Evolutionary conservation across 2,888 invertebrate genomes (phyloP).

Genomic region (Heliconius ismenius): DNA sequence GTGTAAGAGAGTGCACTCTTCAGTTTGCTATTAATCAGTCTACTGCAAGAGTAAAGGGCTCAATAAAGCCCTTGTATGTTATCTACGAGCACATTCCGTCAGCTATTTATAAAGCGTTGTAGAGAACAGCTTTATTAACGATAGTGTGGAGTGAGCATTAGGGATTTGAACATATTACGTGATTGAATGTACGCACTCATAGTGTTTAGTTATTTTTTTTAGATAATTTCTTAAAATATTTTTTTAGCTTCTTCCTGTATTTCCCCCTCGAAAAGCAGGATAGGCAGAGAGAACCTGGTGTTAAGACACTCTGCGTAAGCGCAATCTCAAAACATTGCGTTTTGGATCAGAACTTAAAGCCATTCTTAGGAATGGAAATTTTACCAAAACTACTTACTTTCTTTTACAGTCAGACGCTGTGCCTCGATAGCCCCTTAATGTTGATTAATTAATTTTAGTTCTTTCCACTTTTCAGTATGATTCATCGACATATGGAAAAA

Average conservation of each 20-base stretch:
- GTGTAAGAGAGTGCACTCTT: slow-evolving; percentile 46
- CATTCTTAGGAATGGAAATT: background rate
- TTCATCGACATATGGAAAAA: slow-evolving; percentile 67
- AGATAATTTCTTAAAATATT: background rate
- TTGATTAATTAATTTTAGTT: slow-evolving; percentile 3
- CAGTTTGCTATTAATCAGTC: slow-evolving; percentile 59
- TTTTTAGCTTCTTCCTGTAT: background rate
- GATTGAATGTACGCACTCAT: slow-evolving; percentile 22
- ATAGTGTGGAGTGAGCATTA: slow-evolving; percentile 66
- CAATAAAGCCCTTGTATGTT: slow-evolving; percentile 60
- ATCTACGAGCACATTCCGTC: slow-evolving; percentile 63
- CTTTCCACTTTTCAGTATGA: slow-evolving; percentile 68
- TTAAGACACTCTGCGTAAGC: background rate
- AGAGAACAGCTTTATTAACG: slow-evolving; percentile 62
- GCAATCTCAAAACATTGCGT: background rate
- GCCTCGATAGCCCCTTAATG: background rate
- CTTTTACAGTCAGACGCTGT: background rate
- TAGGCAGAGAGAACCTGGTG: background rate
- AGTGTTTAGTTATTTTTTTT: background rate
- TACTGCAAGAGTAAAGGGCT: slow-evolving; percentile 56
- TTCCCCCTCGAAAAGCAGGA: background rate
- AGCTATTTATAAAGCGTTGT: slow-evolving; percentile 70
- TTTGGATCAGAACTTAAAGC: too few species aligned
- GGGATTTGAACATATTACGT: slow-evolving; percentile 47
- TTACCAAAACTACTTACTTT: background rate